Evolutionary conservation across 2,113 vertebrate species (phyloP).

Genomic region (Archocentrus centrarchus): DNA sequence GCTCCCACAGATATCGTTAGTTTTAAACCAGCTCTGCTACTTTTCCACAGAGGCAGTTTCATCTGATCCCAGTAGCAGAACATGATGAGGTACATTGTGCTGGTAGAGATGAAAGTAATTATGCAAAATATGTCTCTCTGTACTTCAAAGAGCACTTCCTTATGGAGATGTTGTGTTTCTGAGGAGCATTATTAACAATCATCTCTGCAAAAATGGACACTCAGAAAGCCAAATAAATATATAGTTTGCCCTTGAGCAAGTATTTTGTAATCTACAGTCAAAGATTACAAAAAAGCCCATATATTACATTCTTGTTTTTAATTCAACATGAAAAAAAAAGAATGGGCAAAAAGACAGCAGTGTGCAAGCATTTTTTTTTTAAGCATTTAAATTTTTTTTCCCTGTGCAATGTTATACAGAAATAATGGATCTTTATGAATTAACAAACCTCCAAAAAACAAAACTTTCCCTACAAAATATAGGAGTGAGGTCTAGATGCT

Average conservation of each 20-base stretch:
- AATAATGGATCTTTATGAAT: background rate
- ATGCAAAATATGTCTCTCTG: slow-evolving; percentile 46
- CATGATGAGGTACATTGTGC: background rate
- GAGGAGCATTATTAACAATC: background rate
- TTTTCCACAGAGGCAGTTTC: slow-evolving; percentile 6
- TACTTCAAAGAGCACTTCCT: slow-evolving; percentile 38
- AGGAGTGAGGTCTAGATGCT: background rate
- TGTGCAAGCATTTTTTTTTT: background rate
- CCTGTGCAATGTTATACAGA: background rate
- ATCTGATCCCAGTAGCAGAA: background rate
- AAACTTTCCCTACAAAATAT: background rate
- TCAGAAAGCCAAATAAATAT: slow-evolving; percentile 5
- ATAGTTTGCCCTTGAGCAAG: background rate
- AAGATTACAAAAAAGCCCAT: background rate
- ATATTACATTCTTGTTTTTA: background rate
- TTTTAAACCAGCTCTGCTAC: slow-evolving; percentile 16
- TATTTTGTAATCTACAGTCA: background rate
- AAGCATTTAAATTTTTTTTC: background rate
- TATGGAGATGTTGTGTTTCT: slow-evolving; percentile 5
- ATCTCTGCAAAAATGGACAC: background rate
- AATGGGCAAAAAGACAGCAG: background rate
- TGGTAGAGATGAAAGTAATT: slow-evolving; percentile 21
- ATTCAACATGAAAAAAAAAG: background rate
- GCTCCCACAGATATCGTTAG: background rate
- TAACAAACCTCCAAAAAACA: background rate